Base-by-base conservation (phyloP, 2,797 vertebrate species). In the Falco berigora region DNA sequence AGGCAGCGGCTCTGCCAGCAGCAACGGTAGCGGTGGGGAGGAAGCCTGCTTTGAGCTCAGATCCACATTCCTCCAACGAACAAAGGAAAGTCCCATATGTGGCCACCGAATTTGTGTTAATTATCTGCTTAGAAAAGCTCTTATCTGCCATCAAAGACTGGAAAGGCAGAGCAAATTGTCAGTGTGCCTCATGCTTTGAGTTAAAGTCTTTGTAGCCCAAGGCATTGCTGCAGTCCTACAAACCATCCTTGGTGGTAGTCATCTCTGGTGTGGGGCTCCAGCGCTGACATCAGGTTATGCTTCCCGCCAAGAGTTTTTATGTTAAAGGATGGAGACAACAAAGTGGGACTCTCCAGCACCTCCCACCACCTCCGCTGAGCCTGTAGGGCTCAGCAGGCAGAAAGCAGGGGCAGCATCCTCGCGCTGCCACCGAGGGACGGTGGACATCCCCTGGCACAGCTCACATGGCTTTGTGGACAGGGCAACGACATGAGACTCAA, bases 1-100 rank as follows among this genome's bases (percentile, higher is more conserved):
- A 68, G 55, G 46, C 75, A 90, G 36, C 8, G 1, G 36, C 74
- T 82, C 20, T 62, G 53, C 58, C 1, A 1, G 53, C 12, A 7
- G 16, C 12, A 2, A 30, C 15, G 8, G 1, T 5, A 42, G 58
- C 4, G 1, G 30, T 25, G 0, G 0, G 44, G 32, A 78, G 27
- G 27, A 86, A 68, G n/a, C 8, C 53, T 58, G 32, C 56, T 72
- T 44, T 88, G 74, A 93, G 49, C 52, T 85, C 44, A 62, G 24
- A 10, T 34, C 32, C 56, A 42, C 68, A 68, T 27, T 19, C 47
- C 28, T 50, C 44, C 42, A 28, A 11, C 0, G 1, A 89, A 25
- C 52, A 73, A 44, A 89, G 71, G 17, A 3, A 72, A 49, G 17
- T 59, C 44, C 44, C 56, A 38, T 16, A 56, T 13, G 40, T 50